Conservation (phyloP, 2,797 vertebrate genomes). For the Argya squamiceps region DNA sequence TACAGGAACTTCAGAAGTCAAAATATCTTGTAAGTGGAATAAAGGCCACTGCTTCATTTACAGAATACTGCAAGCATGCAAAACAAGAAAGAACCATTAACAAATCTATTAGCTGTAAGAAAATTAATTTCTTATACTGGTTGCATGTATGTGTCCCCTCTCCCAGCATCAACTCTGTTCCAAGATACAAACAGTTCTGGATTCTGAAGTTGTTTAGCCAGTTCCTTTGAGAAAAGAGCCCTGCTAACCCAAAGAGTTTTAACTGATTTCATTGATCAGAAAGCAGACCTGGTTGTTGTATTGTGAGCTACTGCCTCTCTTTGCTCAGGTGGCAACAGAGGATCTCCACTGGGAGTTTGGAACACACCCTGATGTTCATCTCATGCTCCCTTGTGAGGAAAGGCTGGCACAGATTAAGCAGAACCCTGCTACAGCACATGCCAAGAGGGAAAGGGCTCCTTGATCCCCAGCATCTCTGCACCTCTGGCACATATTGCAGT, state of each 20-base stretch:
- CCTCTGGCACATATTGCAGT: not conserved
- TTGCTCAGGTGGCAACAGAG: not conserved
- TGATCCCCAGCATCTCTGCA: not conserved
- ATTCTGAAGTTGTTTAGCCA: not conserved
- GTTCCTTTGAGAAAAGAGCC: not conserved
- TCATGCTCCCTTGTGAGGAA: accelerated
- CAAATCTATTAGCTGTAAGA: not conserved
- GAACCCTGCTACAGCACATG: not conserved
- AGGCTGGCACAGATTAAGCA: accelerated
- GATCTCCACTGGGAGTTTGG: not conserved
- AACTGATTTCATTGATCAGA: not conserved
- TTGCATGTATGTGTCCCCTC: not conserved
- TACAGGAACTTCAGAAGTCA: not conserved
- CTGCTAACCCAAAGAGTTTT: not conserved
- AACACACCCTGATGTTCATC: accelerated
- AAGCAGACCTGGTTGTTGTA: not conserved
- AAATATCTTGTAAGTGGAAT: not conserved
- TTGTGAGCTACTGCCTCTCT: not conserved
- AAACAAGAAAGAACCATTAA: not conserved
- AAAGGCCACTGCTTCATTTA: not conserved
- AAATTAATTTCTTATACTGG: not conserved
- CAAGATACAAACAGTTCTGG: not conserved
- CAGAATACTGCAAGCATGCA: not conserved
- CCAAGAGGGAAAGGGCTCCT: not conserved
- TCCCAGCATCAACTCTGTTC: too few species aligned